Base-by-base conservation (phyloP, 1,140 invertebrate species). In the Acyrthosiphon pisum region DNA sequence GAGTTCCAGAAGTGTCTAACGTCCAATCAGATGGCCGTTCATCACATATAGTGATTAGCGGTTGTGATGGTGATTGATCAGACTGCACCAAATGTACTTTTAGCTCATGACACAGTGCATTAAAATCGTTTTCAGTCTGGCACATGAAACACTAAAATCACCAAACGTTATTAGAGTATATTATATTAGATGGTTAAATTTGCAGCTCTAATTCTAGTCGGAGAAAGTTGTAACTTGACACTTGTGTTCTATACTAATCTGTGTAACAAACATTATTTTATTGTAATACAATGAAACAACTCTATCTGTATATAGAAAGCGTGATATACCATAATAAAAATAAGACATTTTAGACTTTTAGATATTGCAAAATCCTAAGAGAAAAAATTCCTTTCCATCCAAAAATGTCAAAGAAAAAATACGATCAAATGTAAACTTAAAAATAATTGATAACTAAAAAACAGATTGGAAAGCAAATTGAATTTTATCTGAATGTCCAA, bases 81-180 rank as follows among this genome's bases (percentile, higher is more conserved):
- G 96, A 94, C 76, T 95, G 95, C 94, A 97, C 96, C 87, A 98
- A 95, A 94, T 96, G 96, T 91, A 96, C 96, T 95, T 97, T 96
- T 94, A 98, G 96, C 90, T 96, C 96, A 86, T 95, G 95, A 94
- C 98, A 97, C 93, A 99, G 95, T 91, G 97, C 96, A 94, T 97
- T 97, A 95, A 99, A 99, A 93, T 98, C 98, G 91, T 95, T 95
- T 95, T 98, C 97, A 37, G 97, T 98, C 94, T 96, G 96, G 95
- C 98, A 99, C 93, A 98, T 97, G 95, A 99, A 99, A 95, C 98
- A 99, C 98, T 99, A 94, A 93, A 96, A 96, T 93, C 88, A 93
- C 94, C 94, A 60, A 53, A 84, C 11, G 48, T 76, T n/a, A 68
- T 68, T n/a, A 76, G 14, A 76, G n/a, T n/a, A 76, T 76, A 30